These are phyloP conservation scores for Mallateleia sp. DNA, from an alignment of 2,888 invertebrate genomes.

Conservation along the genomic window DNA sequence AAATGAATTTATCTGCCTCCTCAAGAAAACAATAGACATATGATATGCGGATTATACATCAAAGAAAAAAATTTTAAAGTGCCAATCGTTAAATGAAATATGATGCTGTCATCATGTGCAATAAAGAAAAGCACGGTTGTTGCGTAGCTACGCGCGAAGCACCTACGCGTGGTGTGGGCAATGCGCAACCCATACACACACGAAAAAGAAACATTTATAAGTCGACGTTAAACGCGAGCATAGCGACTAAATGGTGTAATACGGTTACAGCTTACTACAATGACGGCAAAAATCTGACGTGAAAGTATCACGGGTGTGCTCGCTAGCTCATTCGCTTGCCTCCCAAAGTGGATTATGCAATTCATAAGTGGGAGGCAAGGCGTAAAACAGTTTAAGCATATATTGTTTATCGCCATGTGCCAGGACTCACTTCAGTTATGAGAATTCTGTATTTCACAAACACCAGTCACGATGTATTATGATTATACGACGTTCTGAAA, in stretches of 20 bases:
- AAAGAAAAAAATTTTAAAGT: constrained; percentile 29
- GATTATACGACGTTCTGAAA: background rate
- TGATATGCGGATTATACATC: constrained; percentile 15
- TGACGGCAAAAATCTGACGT: constrained; percentile 84
- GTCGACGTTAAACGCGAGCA: constrained; percentile 53
- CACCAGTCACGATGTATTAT: background rate
- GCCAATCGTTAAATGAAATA: constrained; percentile 44
- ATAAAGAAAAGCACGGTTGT: constrained; percentile 42
- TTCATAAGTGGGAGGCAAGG: constrained; percentile 76
- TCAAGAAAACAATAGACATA: constrained; percentile 25
- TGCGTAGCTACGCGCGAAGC: constrained; percentile 35
- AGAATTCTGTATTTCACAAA: constrained; percentile 12
- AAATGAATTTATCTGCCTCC: constrained; percentile 1
- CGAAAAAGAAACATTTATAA: constrained; percentile 52
- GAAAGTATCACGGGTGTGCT: constrained; percentile 84
- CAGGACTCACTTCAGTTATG: constrained; percentile 13
- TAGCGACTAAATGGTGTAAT: constrained; percentile 81
- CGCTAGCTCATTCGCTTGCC: constrained; percentile 75
- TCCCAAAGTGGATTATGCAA: constrained; percentile 81
- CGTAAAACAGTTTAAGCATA: constrained; percentile 71
- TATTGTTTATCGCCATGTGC: constrained; percentile 40
- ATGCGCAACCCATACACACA: constrained; percentile 1
- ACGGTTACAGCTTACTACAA: constrained; percentile 83
- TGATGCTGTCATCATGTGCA: constrained; percentile 56
- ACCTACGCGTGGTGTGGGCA: constrained; percentile 58